Evolutionary conservation across 2,888 invertebrate genomes (phyloP).

Genomic region (Parthenolecanium corni): DNA sequence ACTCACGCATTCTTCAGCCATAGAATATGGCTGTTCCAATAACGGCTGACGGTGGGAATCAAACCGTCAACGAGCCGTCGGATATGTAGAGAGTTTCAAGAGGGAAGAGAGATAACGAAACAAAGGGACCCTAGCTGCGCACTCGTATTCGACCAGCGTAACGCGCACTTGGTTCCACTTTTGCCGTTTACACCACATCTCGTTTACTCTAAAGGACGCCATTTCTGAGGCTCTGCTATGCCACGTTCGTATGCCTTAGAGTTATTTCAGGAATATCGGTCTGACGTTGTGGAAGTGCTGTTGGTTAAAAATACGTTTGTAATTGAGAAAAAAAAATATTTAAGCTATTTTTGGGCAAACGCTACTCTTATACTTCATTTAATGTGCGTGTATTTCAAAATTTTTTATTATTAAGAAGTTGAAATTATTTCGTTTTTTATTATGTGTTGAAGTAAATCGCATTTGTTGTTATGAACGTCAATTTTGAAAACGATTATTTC

Average conservation of each 20-base stretch:
- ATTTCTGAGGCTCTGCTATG: constrained; percentile 14
- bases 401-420: neutral
- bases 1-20: neutral
- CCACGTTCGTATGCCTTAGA: constrained; percentile 12
- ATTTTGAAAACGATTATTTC: neutral
- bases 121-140: neutral
- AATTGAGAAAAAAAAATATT: neutral
- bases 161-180: constrained; percentile 22
- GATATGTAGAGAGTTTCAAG: neutral
- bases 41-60: constrained; percentile 22
- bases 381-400: neutral
- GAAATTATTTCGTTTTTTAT: neutral
- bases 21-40: constrained; percentile 5
- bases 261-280: constrained; percentile 14
- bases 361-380: neutral
- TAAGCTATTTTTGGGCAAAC: neutral
- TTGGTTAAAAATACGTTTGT: constrained; percentile 5
- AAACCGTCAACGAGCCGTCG: neutral
- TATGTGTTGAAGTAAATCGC: constrained; percentile 8
- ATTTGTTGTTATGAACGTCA: neutral
- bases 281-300: constrained; percentile 14
- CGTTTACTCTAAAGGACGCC: constrained; percentile 8
- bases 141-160: neutral
- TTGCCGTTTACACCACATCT: constrained; percentile 18
- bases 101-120: neutral